Base-by-base conservation (phyloP, 2,797 vertebrate genomes). In the Spea hammondii region DNA sequence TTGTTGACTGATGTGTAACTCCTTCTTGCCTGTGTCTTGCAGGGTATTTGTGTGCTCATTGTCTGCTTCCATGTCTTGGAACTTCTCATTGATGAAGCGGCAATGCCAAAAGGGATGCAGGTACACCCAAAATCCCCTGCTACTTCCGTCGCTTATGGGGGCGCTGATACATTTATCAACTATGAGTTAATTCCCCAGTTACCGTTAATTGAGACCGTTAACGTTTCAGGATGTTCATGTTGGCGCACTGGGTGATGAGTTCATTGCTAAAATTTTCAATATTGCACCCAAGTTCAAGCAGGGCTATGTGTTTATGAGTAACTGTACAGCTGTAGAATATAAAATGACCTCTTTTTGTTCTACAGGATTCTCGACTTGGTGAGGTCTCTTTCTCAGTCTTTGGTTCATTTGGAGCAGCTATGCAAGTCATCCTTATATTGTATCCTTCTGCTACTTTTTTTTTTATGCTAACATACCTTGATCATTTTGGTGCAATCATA, bases 371-470 rank as follows among this genome's bases (percentile, higher is more conserved):
- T 0, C 93, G 92, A 48, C 89, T 99, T 70, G 97, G 98, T 59
- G 93, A 94, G 85, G 96, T 94, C 76, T 99, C 97, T 74, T 98
- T 99, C 88, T 99, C 97, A 12, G 93, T 96, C 90, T 94, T 99
- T 0, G 98, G 98, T 10, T 96, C 94, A 51, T 93, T 99, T 1
- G 98, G 98, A n/a, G 96, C 98, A 14, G 90, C 95, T 32, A 90
- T 99, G 84, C 96, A 99, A 88, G 96, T 99, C 4, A 69, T 99
- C 84, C 95, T 99, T 54, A 98, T 99, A 84, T 92, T 99, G 95
- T 99, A 99, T 99, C 96, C 95, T 97, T 93, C 82, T n/a, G 14
- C 59, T 62, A 59, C 0, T 13, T 62, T 62, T 1, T 1, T 17
- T 17, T 62, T 5, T 13, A 4, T 59, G 55, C 32, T 3, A 32